Conservation (phyloP, 2,113 vertebrate genomes). For the Megaceryle maxima region DNA sequence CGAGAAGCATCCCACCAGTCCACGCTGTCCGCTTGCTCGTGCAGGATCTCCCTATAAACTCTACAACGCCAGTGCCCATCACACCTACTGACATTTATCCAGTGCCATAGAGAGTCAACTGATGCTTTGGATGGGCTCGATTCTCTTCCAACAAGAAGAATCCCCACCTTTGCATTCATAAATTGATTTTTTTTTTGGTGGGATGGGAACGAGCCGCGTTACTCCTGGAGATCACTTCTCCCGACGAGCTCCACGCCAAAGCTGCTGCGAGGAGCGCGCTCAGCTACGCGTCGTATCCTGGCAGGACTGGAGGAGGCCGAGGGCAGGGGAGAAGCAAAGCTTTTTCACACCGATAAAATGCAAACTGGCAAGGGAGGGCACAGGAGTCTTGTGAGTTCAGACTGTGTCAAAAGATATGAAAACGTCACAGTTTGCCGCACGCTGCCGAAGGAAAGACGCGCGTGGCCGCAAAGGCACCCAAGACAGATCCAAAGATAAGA, state of each 20-base stretch:
- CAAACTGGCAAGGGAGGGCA: not conserved
- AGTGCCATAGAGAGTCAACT: not conserved
- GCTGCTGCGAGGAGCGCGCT: not conserved
- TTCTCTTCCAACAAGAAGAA: not conserved
- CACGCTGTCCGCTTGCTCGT: not conserved
- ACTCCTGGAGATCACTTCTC: not conserved
- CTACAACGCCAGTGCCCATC: not conserved
- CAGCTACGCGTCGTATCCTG: not conserved
- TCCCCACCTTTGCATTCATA: conserved; percentile 32
- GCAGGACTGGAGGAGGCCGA: not conserved
- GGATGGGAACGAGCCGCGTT: not conserved
- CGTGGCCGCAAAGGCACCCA: not conserved
- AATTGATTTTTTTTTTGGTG: conserved; percentile 22
- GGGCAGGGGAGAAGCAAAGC: not conserved
- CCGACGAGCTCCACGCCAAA: not conserved
- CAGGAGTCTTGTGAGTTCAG: not conserved
- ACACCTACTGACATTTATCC: not conserved
- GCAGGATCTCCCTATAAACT: not conserved
- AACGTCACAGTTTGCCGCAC: not conserved
- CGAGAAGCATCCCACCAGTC: not conserved
- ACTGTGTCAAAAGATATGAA: not conserved
- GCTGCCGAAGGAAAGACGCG: not conserved
- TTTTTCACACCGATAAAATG: not conserved
- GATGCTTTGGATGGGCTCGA: not conserved
- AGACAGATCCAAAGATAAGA: not conserved